Evolutionary conservation across 2,113 vertebrate species (phyloP), one percentile per base, ranked within the genome.

Genomic region (Myanophis thanlyinensis): DNA sequence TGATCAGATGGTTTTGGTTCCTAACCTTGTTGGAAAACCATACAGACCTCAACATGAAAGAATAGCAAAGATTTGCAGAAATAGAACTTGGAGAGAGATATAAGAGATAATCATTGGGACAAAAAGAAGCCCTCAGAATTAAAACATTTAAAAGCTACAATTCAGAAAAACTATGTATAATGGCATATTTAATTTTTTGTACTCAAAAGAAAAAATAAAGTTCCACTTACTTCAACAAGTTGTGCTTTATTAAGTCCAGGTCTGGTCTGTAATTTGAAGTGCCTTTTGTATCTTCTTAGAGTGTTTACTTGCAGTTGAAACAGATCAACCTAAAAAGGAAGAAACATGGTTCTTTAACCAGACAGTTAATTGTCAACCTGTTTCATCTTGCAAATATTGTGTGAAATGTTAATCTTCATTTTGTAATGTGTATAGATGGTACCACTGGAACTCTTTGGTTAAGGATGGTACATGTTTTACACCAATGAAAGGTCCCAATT

Each of bases 301-400:
- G 98, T 98, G 95, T 98, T 98, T 97, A 98, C 98, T 97, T 98
- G 98, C 97, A 98, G 97, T 93, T 98, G 98, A 95, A 98, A 98
- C 85, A 98, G 97, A 96, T 98, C 98, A 94, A 98, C 98, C 98
- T 98, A 94, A 92, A 97, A 97, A 97, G 95, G 94, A 97, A 90
- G 11, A 27, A 35, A 93, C 27, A 73, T 1, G n/a, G 27, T 47
- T 20, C 59, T 30, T 89, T 59, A 86, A 89, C 18, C 47, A 46
- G 30, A 80, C 5, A 13, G 23, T 18, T 12, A 80, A 2, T 47
- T 73, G 35, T 25, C 52, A 25, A 25, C 10, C 13, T 52, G 6
- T 27, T 92, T 56, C 56, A 85, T 85, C 30, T 35, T 40, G 30
- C 3, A 40, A 22, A 89, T 56, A 53, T 8, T 51, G 12, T 11